Conservation (phyloP, 2,888 invertebrate species). For the Bimastos eiseni region DNA sequence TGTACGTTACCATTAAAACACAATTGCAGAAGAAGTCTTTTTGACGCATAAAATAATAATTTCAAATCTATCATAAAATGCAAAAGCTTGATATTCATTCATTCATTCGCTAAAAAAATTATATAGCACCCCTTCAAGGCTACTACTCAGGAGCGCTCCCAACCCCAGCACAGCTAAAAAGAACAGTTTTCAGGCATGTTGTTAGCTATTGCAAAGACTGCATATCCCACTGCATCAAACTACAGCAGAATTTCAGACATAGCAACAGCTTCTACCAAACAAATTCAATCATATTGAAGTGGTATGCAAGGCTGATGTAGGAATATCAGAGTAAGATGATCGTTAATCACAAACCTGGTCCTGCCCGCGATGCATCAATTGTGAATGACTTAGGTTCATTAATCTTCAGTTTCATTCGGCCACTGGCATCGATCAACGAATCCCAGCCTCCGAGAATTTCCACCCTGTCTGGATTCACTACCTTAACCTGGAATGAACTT, state of each 20-base stretch:
- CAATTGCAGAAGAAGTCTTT: background rate
- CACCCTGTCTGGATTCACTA: constrained; percentile 75
- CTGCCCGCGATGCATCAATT: constrained; percentile 85
- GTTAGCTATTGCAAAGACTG: no score
- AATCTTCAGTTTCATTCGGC: constrained; percentile 63
- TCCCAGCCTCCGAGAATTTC: constrained; percentile 84
- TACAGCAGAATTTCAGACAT: background rate
- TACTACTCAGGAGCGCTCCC: no score
- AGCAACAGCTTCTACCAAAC: background rate
- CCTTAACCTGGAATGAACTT: constrained; percentile 80
- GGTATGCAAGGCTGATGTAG: no score
- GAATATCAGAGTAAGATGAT: background rate
- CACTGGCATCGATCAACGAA: constrained; percentile 73
- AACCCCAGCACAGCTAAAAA: no score
- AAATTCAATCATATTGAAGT: background rate
- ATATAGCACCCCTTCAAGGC: no score
- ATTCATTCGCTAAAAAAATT: no score
- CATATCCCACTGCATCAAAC: no score
- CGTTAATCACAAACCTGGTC: constrained; percentile 67
- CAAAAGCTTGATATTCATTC: background rate
- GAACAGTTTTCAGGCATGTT: no score
- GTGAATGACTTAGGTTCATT: constrained; percentile 69
- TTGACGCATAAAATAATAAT: background rate
- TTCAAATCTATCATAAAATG: background rate
- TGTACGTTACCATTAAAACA: no score